A percentile compares a stretch with the other conserved stretches of the same genome.
Evolutionary conservation across 2,888 invertebrate species (phyloP).

Genomic region (Andrena trimmerana): DNA sequence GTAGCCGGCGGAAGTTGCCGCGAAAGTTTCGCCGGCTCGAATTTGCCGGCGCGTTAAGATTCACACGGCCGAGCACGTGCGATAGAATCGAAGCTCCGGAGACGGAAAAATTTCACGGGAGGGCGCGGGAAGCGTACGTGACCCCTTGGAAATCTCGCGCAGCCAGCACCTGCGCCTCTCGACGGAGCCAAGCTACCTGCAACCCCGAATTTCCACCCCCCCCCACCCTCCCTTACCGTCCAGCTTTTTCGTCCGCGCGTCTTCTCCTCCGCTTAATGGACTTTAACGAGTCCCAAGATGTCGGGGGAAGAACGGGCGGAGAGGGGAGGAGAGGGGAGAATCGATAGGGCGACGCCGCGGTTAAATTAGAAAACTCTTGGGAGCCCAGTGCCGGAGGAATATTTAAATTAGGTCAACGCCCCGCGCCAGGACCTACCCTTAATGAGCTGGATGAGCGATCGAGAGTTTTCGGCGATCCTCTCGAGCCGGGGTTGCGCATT

Average conservation of each 20-base stretch:
- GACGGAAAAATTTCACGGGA: slow-evolving; percentile 53
- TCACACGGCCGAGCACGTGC: slow-evolving; percentile 44
- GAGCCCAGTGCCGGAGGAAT: slow-evolving; percentile 59
- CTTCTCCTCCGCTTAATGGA: slow-evolving; percentile 64
- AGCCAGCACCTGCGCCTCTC: slow-evolving; percentile 51
- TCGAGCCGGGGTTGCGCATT: slow-evolving; percentile 33
- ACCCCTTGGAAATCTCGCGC: slow-evolving; percentile 53
- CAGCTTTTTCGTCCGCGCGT: slow-evolving; percentile 24
- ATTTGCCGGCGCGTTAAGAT: slow-evolving; percentile 50
- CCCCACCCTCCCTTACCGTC: slow-evolving; percentile 9
- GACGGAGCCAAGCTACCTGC: not conserved
- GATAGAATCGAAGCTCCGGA: slow-evolving; percentile 48
- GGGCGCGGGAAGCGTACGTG: slow-evolving; percentile 53
- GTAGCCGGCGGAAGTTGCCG: slow-evolving; percentile 14
- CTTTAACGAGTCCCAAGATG: slow-evolving; percentile 65
- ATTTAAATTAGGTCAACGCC: slow-evolving; percentile 78
- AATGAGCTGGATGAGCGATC: slow-evolving; percentile 71
- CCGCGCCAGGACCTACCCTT: slow-evolving; percentile 69
- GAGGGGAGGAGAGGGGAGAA: not conserved
- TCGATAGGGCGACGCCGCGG: slow-evolving; percentile 55
- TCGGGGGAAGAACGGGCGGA: not conserved
- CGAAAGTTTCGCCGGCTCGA: slow-evolving; percentile 32
- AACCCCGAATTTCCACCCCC: not conserved
- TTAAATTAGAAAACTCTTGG: slow-evolving; percentile 75
- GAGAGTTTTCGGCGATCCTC: slow-evolving; percentile 64